Conservation (phyloP, 2,113 vertebrate genomes). For the Anoplopoma fimbria region DNA sequence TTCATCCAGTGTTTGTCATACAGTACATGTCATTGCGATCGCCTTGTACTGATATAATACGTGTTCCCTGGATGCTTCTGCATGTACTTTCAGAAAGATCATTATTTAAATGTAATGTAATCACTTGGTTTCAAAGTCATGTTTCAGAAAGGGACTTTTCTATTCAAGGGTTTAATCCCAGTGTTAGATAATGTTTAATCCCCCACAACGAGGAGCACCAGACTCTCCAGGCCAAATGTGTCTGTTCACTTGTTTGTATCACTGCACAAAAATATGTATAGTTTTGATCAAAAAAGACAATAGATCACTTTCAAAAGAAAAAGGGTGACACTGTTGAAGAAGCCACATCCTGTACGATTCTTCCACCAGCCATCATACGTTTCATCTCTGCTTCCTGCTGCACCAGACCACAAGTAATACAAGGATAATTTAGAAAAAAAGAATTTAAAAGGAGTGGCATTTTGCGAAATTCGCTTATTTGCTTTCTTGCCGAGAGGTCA, state of each 20-base stretch:
- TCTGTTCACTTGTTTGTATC: neutral
- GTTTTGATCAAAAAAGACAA: neutral
- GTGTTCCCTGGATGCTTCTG: neutral
- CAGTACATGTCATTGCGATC: neutral
- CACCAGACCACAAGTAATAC: neutral
- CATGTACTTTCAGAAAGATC: neutral
- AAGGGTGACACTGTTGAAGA: neutral
- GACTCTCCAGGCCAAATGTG: neutral
- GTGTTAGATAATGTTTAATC: constrained; percentile 21
- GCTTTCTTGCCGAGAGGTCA: neutral
- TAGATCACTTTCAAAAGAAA: neutral
- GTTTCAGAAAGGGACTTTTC: neutral
- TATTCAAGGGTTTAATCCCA: constrained; percentile 1
- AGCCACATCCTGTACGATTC: neutral
- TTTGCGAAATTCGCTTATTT: neutral
- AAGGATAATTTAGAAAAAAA: neutral
- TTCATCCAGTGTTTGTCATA: neutral
- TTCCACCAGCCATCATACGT: neutral
- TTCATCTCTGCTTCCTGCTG: constrained; percentile 10
- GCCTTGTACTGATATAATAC: neutral
- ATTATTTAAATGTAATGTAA: neutral
- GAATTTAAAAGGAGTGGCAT: neutral
- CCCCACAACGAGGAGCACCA: neutral
- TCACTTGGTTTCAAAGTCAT: neutral
- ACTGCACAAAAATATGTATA: constrained; percentile 5